These are phyloP conservation scores for Egretta garzetta DNA, from an alignment of 2,113 vertebrate genomes.

Conservation along the genomic window DNA sequence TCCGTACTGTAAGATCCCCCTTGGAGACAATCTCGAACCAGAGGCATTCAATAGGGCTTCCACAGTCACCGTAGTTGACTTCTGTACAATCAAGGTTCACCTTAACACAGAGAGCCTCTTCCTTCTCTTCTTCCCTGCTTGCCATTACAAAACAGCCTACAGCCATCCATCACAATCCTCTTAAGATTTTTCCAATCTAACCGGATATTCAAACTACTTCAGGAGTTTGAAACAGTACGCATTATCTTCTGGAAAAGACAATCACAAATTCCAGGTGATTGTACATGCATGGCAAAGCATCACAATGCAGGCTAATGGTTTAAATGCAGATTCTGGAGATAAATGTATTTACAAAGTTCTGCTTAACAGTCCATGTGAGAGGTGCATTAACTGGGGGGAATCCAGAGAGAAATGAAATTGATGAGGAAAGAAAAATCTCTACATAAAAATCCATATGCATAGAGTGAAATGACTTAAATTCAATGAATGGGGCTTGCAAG, in stretches of 20 bases:
- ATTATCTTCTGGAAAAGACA: background rate
- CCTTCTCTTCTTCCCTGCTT: background rate
- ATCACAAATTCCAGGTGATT: background rate
- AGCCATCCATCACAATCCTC: background rate
- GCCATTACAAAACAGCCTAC: background rate
- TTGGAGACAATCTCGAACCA: background rate
- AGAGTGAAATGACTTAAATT: background rate
- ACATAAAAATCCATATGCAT: background rate
- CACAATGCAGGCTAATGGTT: background rate
- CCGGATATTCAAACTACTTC: background rate
- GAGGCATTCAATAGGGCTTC: background rate
- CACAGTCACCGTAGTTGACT: background rate
- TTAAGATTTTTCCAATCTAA: background rate
- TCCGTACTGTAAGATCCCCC: background rate
- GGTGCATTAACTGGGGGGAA: background rate
- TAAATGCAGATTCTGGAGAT: background rate
- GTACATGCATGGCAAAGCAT: background rate
- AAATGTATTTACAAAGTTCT: background rate
- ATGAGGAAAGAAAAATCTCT: background rate
- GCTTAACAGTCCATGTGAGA: background rate
- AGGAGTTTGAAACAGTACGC: background rate
- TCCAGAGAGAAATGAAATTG: background rate
- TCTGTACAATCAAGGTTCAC: background rate
- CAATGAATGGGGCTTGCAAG: rapidly evolving
- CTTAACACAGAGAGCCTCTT: background rate